Evolutionary conservation across 2,113 vertebrate genomes (phyloP), one percentile per base, ranked within the genome.

Genomic region (Crotalus horridus): DNA sequence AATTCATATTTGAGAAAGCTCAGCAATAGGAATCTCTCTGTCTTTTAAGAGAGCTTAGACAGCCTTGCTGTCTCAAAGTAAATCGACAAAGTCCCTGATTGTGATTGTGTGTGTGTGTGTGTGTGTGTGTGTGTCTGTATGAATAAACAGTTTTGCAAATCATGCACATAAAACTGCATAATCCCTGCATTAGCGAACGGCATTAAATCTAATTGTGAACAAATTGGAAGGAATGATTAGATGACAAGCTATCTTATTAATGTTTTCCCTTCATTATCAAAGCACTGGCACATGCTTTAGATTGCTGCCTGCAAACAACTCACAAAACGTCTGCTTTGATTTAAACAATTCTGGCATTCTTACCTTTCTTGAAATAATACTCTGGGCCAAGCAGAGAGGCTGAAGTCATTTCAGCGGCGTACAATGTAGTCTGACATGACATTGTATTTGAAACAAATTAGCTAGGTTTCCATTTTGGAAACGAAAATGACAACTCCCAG

Each of bases 401-500:
- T 92, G 96, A 96, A 96, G 91, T 93, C 96, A 96, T 96, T 97
- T 97, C 69, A 20, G 94, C 61, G 93, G 94, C 95, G 51, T 94
- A 96, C 94, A 33, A 95, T 90, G 21, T 69, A 17, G 94, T 74
- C 93, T 94, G 95, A 53, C 93, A 96, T 95, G n/a, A 95, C 96
- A 96, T 93, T 95, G 95, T 96, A 96, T 97, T 97, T 96, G 90
- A 97, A 96, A 96, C 93, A 96, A 96, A 96, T 96, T 94, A 96
- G 90, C 87, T 94, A 97, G 87, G 26, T 93, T 96, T 91, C 58
- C 59, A 91, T 51, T 15, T 26, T 13, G 93, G 92, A 96, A 51
- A 51, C 0, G 8, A 94, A 8, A 91, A 93, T 94, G 88, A 0
- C 91, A 94, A 92, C 95, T 95, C 46, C 86, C 24, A 89, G 91